Base-by-base conservation (phyloP, 2,113 vertebrate species). In the Pycnonotus jocosus region DNA sequence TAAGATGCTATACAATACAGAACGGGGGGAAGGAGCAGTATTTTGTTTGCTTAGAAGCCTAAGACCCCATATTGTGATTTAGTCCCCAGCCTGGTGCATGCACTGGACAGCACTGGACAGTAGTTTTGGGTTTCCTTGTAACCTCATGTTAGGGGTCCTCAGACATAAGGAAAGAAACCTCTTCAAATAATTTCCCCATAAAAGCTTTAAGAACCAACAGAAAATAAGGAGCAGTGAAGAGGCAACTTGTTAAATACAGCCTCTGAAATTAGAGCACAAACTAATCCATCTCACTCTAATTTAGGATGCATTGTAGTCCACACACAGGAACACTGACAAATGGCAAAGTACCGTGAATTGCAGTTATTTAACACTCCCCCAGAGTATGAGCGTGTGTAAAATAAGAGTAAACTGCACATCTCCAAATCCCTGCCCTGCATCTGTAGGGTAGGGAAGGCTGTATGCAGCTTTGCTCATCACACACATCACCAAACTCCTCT, bases 361-460 rank as follows among this genome's bases (percentile, higher is more conserved):
- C 6, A 42, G 72, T 57, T 80, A 58, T 60, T 79, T 73, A 22
- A 79, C n/a, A 53, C 25, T 25, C 38, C 12, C 40, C 57, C 1
- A 0, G 54, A 65, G 11, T 6, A 27, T 18, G 33, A 62, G 8
- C 1, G 6, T 3, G 24, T 22, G 33, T 33, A 88, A 80, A 72
- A 2, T 10, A 27, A 13, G 31, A 92, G 30, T 7, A 28, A 86
- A 40, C 23, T 12, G 54, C 48, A 10, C 18, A 30, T 15, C 21
- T 27, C 12, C 47, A 47, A 8, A 17, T 50, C 33, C 37, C 40
- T 44, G 56, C 38, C 69, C 54, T 50, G 25, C 28, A 33, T 7
- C 56, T 4, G 1, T 1, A 0, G 20, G 21, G 10, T 2, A 60
- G 22, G 18, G 22, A 6, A 56, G 35, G 58, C 22, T 76, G 20